Evolutionary conservation across 1,140 invertebrate genomes (phyloP).

Genomic region (Melitaea cinxia): DNA sequence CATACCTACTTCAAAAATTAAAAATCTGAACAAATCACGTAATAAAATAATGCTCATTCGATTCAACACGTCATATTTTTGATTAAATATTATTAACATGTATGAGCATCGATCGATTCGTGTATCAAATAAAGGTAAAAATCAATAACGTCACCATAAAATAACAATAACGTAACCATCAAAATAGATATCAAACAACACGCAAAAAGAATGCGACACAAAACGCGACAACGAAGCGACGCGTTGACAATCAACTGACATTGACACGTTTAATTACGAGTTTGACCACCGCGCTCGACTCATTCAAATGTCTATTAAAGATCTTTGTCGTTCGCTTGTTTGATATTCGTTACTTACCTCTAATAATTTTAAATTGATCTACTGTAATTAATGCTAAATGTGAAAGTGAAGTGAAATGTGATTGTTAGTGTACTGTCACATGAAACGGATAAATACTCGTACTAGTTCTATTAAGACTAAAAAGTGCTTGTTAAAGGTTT

Average conservation of each 20-base stretch:
- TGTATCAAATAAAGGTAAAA: no score
- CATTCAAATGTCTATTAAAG: conserved; percentile 54
- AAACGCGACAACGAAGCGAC: conserved; percentile 37
- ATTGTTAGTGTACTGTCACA: background rate
- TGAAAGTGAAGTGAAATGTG: background rate
- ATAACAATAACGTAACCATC: no score
- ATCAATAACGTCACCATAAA: no score
- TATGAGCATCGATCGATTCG: no score
- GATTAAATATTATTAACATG: no score
- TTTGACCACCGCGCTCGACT: conserved; percentile 38
- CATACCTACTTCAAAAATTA: no score
- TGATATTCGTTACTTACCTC: conserved; percentile 13
- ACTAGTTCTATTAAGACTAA: no score
- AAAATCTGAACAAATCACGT: no score
- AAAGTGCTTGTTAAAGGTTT: no score
- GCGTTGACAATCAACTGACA: conserved; percentile 44
- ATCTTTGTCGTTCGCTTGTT: conserved; percentile 8
- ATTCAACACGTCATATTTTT: no score
- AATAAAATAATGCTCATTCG: no score
- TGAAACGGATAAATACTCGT: no score
- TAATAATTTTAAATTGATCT: conserved; percentile 14
- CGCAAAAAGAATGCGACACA: conserved; percentile 5
- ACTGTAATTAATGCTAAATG: background rate
- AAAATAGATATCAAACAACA: background rate
- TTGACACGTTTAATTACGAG: conserved; percentile 56